Percentiles rank a stretch among this genome's conserved stretches.
Conservation (phyloP, 2,888 invertebrate species). For the Meta bourneti region DNA sequence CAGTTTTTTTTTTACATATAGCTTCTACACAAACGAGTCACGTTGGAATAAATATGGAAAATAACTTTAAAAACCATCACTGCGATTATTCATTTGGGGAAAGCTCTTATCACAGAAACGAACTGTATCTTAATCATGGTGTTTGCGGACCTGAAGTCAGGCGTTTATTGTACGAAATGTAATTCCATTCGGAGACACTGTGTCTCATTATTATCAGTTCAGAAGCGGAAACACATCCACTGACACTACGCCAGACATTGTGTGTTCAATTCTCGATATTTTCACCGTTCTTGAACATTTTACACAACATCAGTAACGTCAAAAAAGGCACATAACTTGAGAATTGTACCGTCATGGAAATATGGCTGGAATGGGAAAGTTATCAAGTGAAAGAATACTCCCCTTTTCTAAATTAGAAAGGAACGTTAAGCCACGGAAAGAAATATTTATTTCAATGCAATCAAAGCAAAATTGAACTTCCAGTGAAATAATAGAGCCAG, state of each 20-base stretch:
- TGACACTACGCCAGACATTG: slow-evolving; percentile 13
- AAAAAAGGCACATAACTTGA: neutral
- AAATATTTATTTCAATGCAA: neutral
- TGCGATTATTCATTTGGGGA: too few species aligned
- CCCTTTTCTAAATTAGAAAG: too few species aligned
- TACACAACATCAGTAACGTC: slow-evolving; percentile 39
- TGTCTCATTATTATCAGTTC: slow-evolving; percentile 58
- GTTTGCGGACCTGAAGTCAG: slow-evolving; percentile 52
- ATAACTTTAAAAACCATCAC: too few species aligned
- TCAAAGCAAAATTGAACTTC: neutral
- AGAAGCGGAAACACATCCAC: slow-evolving; percentile 13
- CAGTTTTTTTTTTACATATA: too few species aligned
- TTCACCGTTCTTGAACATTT: slow-evolving; percentile 9
- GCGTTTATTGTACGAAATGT: slow-evolving; percentile 21
- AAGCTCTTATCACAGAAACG: neutral
- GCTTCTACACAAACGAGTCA: too few species aligned
- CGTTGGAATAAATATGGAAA: too few species aligned
- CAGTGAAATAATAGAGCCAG: neutral
- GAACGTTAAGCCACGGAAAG: neutral
- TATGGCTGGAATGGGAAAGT: neutral
- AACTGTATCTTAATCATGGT: neutral
- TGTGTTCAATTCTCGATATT: slow-evolving; percentile 7
- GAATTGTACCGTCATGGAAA: too few species aligned
- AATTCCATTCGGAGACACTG: slow-evolving; percentile 36
- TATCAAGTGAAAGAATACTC: neutral